Conservation (phyloP, 1,140 invertebrate genomes). For the Aphis gossypii region DNA sequence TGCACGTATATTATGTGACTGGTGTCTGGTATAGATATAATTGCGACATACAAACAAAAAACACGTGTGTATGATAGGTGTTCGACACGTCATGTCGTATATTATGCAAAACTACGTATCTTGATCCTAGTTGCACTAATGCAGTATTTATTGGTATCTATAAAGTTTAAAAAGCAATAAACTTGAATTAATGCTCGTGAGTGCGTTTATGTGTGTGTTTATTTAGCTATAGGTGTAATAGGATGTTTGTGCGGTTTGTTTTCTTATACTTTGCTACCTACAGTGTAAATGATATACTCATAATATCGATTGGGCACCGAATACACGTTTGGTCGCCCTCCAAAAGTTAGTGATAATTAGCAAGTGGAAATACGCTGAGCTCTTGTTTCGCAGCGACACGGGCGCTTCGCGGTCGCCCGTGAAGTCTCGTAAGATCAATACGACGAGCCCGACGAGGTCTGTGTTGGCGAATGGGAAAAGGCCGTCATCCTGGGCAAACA, state of each 20-base stretch:
- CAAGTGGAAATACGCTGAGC: constrained; percentile 2
- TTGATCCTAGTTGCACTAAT: background rate
- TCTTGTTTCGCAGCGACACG: background rate
- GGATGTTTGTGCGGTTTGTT: background rate
- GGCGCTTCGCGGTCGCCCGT: constrained; percentile 4
- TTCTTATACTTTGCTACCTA: background rate
- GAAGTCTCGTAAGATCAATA: constrained; percentile 18
- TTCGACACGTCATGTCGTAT: background rate
- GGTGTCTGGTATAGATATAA: background rate
- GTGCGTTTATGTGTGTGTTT: background rate
- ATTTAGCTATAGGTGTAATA: background rate
- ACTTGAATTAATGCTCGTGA: background rate
- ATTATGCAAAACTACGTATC: background rate
- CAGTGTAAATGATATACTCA: background rate
- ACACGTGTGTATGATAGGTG: background rate
- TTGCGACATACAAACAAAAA: background rate
- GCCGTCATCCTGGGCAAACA: background rate
- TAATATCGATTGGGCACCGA: background rate
- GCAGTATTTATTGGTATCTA: background rate
- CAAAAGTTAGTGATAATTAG: background rate
- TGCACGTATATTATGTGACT: background rate
- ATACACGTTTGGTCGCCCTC: background rate
- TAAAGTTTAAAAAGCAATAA: background rate
- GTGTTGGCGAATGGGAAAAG: background rate
- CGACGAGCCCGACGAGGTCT: background rate